Evolutionary conservation across 2,113 vertebrate genomes (phyloP).

Genomic region (Phylloscopus trochiloides): DNA sequence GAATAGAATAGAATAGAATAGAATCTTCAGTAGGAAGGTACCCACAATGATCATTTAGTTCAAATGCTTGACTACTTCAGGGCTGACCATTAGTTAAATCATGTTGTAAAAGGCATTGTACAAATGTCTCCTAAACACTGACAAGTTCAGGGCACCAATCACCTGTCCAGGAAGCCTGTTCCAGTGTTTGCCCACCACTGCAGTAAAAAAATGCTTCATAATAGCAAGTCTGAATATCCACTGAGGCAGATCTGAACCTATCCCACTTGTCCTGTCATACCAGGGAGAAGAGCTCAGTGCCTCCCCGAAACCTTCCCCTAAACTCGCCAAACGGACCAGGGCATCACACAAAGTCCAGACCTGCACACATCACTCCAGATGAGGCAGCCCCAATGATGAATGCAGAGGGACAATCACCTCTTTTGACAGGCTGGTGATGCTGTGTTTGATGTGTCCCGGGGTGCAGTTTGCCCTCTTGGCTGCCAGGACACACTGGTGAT

Average conservation of each 20-base stretch:
- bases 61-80: background rate
- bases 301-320: accelerated
- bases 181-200: background rate
- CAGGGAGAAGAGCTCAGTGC: background rate
- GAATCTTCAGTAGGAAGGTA: background rate
- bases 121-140: background rate
- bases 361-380: background rate
- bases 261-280: accelerated
- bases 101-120: background rate
- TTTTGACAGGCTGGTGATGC: background rate
- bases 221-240: background rate
- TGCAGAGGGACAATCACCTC: background rate
- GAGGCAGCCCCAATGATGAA: background rate
- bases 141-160: background rate
- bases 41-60: background rate
- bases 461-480: background rate
- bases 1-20: background rate
- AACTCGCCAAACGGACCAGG: background rate
- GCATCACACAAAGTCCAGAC: background rate
- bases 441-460: background rate
- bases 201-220: background rate
- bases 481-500: background rate
- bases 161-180: background rate
- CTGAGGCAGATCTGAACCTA: background rate
- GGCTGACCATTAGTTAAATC: background rate